Percentiles rank a stretch among this genome's conserved stretches.
These are phyloP conservation scores for Chrysaora quinquecirrha DNA, from an alignment of 30 jellyfish, hydroid and myxozoan genomes.

Conservation along the genomic window DNA sequence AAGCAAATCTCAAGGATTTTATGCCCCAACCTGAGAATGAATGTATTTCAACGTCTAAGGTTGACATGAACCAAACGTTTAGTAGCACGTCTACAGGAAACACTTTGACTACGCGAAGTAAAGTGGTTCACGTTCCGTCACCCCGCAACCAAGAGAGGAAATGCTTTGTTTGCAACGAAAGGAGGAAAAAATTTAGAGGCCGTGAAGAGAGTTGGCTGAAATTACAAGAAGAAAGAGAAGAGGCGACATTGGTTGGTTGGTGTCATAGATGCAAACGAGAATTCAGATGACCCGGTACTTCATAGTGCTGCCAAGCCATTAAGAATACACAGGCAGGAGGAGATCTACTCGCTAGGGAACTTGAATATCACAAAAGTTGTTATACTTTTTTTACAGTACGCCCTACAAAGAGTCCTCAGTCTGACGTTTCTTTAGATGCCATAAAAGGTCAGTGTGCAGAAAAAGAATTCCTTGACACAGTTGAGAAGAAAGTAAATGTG, in stretches of 20 bases:
- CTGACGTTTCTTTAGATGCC: no score
- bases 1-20: slow-evolving; percentile 8
- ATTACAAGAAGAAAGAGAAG: slow-evolving; percentile 50
- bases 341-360: no score
- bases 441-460: no score
- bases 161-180: slow-evolving; percentile 30
- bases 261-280: slow-evolving; percentile 46
- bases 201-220: slow-evolving; percentile 45
- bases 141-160: slow-evolving; percentile 42
- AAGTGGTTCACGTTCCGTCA: slow-evolving; percentile 41
- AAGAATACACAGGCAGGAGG: slow-evolving; percentile 46
- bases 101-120: slow-evolving; percentile 21
- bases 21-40: neutral
- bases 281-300: slow-evolving; percentile 56
- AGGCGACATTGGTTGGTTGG: slow-evolving; percentile 50
- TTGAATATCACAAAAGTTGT: no score
- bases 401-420: no score
- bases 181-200: slow-evolving; percentile 19
- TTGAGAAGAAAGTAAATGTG: no score
- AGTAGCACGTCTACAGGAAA: slow-evolving; percentile 51
- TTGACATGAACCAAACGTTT: slow-evolving; percentile 14
- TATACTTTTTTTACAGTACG: no score
- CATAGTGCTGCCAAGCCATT: slow-evolving; percentile 3
- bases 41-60: slow-evolving; percentile 25
- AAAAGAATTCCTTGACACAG: no score